These are phyloP conservation scores for Acleris cristana DNA, from an alignment of 2,888 invertebrate genomes.

Conservation along the genomic window DNA sequence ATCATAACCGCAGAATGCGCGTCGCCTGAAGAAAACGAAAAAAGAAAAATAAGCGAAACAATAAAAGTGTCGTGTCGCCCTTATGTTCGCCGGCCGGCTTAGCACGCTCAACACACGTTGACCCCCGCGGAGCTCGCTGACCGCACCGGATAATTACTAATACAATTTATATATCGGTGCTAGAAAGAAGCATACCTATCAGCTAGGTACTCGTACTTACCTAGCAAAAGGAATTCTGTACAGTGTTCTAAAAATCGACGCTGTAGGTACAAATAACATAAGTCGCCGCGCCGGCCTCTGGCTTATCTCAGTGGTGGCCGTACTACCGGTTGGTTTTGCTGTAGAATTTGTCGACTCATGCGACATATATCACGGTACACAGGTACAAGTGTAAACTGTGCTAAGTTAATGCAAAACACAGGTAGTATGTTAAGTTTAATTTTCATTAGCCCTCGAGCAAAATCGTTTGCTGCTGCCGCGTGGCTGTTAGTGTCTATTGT, in stretches of 20 bases:
- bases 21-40: conserved; percentile 40
- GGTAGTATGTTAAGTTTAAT: conserved; percentile 4
- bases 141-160: background rate
- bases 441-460: conserved; percentile 4
- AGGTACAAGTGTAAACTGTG: conserved; percentile 3
- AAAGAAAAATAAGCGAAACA: conserved; percentile 59
- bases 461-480: background rate
- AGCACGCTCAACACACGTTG: conserved; percentile 14
- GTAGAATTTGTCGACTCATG: too few relatives aligned
- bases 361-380: background rate
- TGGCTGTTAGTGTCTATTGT: conserved; percentile 26
- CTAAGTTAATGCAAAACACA: conserved; percentile 1
- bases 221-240: too few relatives aligned
- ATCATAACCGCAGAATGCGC: conserved; percentile 45
- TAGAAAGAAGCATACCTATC: background rate
- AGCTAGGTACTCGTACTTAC: background rate
- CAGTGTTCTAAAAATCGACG: too few relatives aligned
- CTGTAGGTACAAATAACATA: too few relatives aligned
- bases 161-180: background rate
- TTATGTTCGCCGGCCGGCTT: conserved; percentile 42
- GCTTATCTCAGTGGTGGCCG: too few relatives aligned
- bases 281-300: too few relatives aligned
- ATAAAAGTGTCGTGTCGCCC: conserved; percentile 69
- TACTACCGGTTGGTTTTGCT: too few relatives aligned
- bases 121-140: conserved; percentile 4